Evolutionary conservation across 2,888 invertebrate species (phyloP), one percentile per base, ranked within the genome.

Genomic region (Temnothorax rugatulus): DNA sequence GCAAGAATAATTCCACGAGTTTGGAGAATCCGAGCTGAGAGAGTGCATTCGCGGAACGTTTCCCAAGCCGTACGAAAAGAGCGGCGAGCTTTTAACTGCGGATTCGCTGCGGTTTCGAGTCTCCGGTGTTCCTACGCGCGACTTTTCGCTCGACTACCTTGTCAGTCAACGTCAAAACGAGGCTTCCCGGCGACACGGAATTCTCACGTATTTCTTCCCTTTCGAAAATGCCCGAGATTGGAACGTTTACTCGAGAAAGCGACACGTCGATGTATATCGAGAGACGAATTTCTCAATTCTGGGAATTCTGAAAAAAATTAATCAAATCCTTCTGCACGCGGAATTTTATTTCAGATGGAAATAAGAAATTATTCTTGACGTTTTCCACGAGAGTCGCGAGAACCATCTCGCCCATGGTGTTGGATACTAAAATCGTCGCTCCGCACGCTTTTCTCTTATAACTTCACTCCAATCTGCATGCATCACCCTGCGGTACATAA

Each of bases 31-130:
- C 69, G 15, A 34, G 44, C 34, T 66, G 50, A 52, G 34, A 68
- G 38, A 25, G 21, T 21, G 54, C n/a, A 82, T 84, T 52, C 83
- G 83, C 57, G 81, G 75, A 87, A 84, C 86, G 86, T 66, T 90
- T 87, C 84, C 82, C 73, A 63, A 69, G 63, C 52, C 82, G 61
- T 68, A 50, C 61, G 75, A 54, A 61, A 63, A 41, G 76, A 85
- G 74, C 82, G 50, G 74, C 76, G 52, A 54, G 90, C 87, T 90
- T 90, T 90, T 85, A 85, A 86, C 87, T 61, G 83, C 81, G 84
- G 82, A 84, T 88, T 84, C 83, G 64, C 81, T 66, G 86, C 79
- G 81, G 83, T 76, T 84, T 75, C 34, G 34, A 34, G 34, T 29
- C 54, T 64, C n/a, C 59, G 25, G 9, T 69, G 13, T 63, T 83